phyloP scores from a whole-genome alignment of 2,888 invertebrate genomes.

The Candidula unifasciata region DNA sequence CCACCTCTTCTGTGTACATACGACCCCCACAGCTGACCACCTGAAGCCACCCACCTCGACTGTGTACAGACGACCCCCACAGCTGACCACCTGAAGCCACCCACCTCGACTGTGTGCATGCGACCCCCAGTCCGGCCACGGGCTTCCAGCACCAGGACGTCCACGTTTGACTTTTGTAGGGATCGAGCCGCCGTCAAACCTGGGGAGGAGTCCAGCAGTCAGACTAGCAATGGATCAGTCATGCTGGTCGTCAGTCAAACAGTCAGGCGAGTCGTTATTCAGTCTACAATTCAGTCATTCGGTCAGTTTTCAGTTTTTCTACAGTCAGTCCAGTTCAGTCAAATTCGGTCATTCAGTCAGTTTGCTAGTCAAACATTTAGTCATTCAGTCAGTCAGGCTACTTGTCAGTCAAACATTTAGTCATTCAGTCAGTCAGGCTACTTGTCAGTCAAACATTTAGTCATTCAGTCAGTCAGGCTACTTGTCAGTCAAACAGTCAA shows the following conservation, averaged over 20 bases:
- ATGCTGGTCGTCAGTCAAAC: not conserved
- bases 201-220: constrained; percentile 44
- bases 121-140: constrained; percentile 78
- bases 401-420: not conserved
- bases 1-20: too few species aligned
- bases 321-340: not conserved
- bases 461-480: too few species aligned
- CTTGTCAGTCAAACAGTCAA: too few species aligned
- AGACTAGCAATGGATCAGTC: not conserved
- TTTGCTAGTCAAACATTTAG: not conserved
- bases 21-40: too few species aligned
- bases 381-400: not conserved
- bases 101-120: constrained; percentile 74
- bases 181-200: constrained; percentile 73
- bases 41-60: too few species aligned
- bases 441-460: too few species aligned
- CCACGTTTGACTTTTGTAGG: constrained; percentile 64
- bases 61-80: too few species aligned
- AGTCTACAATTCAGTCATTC: too few species aligned
- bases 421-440: not conserved
- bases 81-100: too few species aligned
- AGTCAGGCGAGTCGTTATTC: too few species aligned
- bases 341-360: not conserved
- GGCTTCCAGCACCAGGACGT: constrained; percentile 74
- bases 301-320: not conserved